Conservation (phyloP, 2,888 invertebrate genomes). For the Mantis religiosa region DNA sequence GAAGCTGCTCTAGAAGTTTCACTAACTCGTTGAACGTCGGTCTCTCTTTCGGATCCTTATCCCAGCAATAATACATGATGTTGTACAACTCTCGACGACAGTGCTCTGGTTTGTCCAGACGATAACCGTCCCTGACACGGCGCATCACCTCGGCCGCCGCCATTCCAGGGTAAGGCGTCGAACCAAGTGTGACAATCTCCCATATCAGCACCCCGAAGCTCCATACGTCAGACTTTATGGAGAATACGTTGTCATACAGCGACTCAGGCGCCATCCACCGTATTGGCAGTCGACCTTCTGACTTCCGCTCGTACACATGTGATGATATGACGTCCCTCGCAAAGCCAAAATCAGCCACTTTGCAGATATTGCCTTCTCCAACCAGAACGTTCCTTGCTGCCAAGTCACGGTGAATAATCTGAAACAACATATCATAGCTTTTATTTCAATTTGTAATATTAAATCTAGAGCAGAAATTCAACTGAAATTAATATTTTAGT, state of each 20-base stretch:
- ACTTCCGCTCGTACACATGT: conserved; percentile 84
- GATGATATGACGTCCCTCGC: conserved; percentile 84
- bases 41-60: conserved; percentile 73
- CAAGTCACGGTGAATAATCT: conserved; percentile 80
- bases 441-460: too few relatives aligned
- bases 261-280: conserved; percentile 97
- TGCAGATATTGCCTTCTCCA: conserved; percentile 81
- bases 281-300: conserved; percentile 71
- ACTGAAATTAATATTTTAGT: too few relatives aligned
- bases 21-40: conserved; percentile 83
- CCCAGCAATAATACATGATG: conserved; percentile 96
- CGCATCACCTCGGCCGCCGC: conserved; percentile 88
- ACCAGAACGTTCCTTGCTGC: conserved; percentile 86
- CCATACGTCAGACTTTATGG: conserved; percentile 93
- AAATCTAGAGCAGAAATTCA: too few relatives aligned
- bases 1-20: conserved; percentile 71
- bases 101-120: conserved; percentile 89
- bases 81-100: conserved; percentile 89
- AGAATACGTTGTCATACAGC: conserved; percentile 89
- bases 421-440: conserved; percentile 34
- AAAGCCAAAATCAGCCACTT: conserved; percentile 92
- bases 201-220: conserved; percentile 91
- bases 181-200: conserved; percentile 65
- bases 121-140: conserved; percentile 66
- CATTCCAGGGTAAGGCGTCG: conserved; percentile 91